Evolutionary conservation across 2,113 vertebrate species (phyloP), one percentile per base, ranked within the genome.

Genomic region (Neomonachus schauinslandi): DNA sequence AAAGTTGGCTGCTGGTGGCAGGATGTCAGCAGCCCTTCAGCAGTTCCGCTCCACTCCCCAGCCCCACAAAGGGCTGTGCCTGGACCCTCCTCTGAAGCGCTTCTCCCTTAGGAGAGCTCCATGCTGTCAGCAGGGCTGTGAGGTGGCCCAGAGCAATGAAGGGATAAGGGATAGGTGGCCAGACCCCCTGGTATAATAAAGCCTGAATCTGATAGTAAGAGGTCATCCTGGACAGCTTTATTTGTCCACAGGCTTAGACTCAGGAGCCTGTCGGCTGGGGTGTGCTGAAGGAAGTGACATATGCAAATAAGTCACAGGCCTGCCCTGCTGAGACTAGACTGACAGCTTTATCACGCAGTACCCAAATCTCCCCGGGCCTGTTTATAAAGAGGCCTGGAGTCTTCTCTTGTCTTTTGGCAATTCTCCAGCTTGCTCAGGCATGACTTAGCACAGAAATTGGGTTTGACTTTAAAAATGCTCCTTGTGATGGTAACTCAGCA

Each of bases 391-490:
- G 69, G 57, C 51, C 87, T 59, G 93, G 94, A 53, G 13, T 74
- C 88, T 63, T 79, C 94, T 74, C 84, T 97, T 82, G 95, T 63
- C 53, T 97, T 95, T 84, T 91, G 97, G 95, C 94, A 77, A 26
- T 16, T 8, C 22, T 79, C 94, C 97, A 97, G 74, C 19, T 31
- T 49, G 39, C 89, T 85, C 92, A 92, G 86, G 87, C 94, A 46
- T 96, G 97, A 97, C 96, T 97, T 90, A 94, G 81, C 84, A 95
- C n/a, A 4, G 92, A 97, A 93, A 96, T 57, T 28, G 83, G 72
- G 67, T 80, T 96, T 97, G 95, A 71, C 93, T 96, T 97, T 88
- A 24, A 97, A 95, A 96, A 94, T 11, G 31, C 65, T 97, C 85
- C 94, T 84, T 65, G 61, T 84, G 87, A 93, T 22, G 65, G 69